Evolutionary conservation across 2,113 vertebrate genomes (phyloP).

Genomic region (Hystrix cristata): DNA sequence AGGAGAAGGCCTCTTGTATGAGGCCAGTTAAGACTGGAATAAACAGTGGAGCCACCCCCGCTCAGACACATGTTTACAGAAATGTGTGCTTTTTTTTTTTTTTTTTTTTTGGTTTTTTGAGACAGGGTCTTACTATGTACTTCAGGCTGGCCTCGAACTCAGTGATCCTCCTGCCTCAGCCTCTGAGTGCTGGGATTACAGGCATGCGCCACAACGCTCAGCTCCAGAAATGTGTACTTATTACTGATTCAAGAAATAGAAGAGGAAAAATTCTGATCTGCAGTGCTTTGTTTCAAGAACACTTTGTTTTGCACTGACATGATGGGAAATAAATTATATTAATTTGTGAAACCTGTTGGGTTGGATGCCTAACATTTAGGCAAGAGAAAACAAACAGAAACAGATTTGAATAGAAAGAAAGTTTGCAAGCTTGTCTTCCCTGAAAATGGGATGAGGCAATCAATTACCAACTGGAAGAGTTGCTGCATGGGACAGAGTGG

Average conservation of each 20-base stretch:
- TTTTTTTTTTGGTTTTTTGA: too few relatives aligned
- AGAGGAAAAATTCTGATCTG: constrained; percentile 37
- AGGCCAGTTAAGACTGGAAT: background rate
- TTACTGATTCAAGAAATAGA: constrained; percentile 48
- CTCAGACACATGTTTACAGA: constrained; percentile 17
- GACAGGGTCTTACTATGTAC: too few relatives aligned
- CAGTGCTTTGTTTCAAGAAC: constrained; percentile 44
- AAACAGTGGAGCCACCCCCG: background rate
- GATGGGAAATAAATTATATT: constrained; percentile 83
- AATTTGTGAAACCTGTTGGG: constrained; percentile 78
- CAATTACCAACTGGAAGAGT: constrained; percentile 11
- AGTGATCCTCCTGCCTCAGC: too few relatives aligned
- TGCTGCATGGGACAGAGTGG: background rate
- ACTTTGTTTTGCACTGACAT: constrained; percentile 28
- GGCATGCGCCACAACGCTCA: too few relatives aligned
- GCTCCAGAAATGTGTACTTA: background rate
- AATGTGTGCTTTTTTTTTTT: background rate
- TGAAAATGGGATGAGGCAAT: constrained; percentile 20
- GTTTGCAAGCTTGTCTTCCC: background rate
- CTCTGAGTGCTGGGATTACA: too few relatives aligned
- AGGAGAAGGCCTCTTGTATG: background rate
- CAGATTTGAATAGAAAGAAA: constrained; percentile 55
- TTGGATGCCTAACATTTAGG: constrained; percentile 81
- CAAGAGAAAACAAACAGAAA: constrained; percentile 46
- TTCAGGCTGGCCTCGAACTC: too few relatives aligned